Evolutionary conservation across 1,140 invertebrate species (phyloP).

Genomic region (Platyscapa corneri): DNA sequence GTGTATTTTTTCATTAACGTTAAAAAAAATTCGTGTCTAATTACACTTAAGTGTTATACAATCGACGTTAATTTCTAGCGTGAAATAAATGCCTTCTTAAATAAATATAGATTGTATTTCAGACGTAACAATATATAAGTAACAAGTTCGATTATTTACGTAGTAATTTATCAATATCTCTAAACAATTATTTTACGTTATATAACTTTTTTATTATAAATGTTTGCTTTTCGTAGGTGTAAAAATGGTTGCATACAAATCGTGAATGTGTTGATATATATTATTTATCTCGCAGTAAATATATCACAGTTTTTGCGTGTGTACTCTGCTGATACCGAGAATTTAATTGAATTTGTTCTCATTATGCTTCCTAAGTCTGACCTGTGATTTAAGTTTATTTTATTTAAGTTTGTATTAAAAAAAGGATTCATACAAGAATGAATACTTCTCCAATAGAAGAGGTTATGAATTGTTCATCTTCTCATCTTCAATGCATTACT

Average conservation of each 20-base stretch:
- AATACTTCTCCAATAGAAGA: conserved; percentile 15
- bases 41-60: too few species aligned
- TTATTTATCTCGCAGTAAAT: not conserved
- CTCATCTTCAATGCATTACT: conserved; percentile 11
- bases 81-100: too few species aligned
- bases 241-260: not conserved
- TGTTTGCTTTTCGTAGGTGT: not conserved
- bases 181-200: too few species aligned
- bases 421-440: conserved; percentile 1
- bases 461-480: conserved; percentile 15
- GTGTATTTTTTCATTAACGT: too few species aligned
- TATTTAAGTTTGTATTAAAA: not conserved
- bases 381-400: not conserved
- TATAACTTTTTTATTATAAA: not conserved
- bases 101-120: too few species aligned
- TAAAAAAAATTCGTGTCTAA: too few species aligned
- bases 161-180: too few species aligned
- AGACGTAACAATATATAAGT: too few species aligned
- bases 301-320: not conserved
- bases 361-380: not conserved
- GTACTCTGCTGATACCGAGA: not conserved
- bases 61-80: too few species aligned
- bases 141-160: too few species aligned
- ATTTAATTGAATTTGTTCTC: not conserved
- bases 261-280: not conserved